Evolutionary conservation across 2,888 invertebrate species (phyloP).

Genomic region (Plutella xylostella): DNA sequence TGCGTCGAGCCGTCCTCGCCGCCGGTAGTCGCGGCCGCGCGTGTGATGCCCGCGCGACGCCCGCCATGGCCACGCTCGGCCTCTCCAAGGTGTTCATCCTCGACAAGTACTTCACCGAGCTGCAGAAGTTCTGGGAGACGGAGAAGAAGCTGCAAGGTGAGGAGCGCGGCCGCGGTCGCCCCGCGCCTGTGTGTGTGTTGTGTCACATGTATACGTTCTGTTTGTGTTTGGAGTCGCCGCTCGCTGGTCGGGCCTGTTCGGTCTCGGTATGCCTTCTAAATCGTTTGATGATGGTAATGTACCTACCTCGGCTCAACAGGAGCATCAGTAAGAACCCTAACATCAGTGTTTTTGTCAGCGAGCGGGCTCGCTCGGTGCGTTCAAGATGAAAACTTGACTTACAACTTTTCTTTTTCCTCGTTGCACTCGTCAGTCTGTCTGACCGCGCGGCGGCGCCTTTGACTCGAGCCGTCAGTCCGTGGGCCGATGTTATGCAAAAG

Average conservation of each 20-base stretch:
- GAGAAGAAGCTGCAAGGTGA: slow-evolving; percentile 97
- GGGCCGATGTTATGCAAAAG: slow-evolving; percentile 12
- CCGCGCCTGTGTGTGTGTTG: slow-evolving; percentile 9
- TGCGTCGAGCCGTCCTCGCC: slow-evolving; percentile 30
- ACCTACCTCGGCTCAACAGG: too few species aligned
- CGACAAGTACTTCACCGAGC: slow-evolving; percentile 97
- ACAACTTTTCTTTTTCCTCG: slow-evolving; percentile 1
- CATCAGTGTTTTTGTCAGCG: too few species aligned
- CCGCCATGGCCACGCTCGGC: slow-evolving; percentile 93
- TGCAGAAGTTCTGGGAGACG: slow-evolving; percentile 97
- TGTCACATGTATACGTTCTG: slow-evolving; percentile 8
- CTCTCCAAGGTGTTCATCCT: slow-evolving; percentile 97
- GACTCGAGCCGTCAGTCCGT: slow-evolving; percentile 7
- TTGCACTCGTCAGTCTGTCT: not conserved
- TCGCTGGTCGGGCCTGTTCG: too few species aligned
- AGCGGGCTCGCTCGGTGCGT: not conserved
- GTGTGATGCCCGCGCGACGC: slow-evolving; percentile 57
- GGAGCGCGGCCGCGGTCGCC: slow-evolving; percentile 24
- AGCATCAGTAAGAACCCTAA: too few species aligned
- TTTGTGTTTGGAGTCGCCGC: not conserved
- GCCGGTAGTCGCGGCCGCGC: slow-evolving; percentile 45
- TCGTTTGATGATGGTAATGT: too few species aligned
- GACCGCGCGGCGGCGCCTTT: not conserved
- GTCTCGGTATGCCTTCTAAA: too few species aligned
- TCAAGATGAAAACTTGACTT: not conserved